Base-by-base conservation (phyloP, 2,113 vertebrate species). In the Ovibos moschatus region DNA sequence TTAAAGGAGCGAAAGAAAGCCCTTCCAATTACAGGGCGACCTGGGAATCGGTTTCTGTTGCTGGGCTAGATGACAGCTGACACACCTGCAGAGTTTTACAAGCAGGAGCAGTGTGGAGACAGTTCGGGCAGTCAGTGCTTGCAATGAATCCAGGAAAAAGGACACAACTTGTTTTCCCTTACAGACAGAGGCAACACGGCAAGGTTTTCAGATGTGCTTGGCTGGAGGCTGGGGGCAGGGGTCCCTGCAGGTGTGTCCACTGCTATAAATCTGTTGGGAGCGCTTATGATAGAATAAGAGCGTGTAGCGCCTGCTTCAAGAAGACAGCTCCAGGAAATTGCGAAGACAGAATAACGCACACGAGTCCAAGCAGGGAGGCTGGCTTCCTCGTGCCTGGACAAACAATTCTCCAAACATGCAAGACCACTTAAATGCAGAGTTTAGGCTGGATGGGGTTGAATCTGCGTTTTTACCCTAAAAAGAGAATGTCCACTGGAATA, bases 1-100 rank as follows among this genome's bases (percentile, higher is more conserved):
- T 98, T 98, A 95, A 98, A 98, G 94, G 93, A 94, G 86, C 33
- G 12, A 64, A 78, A 71, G 62, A 87, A 93, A 86, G 45, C 95
- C 87, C 76, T 2, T 64, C 36, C 98, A 95, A 98, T 97, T 94
- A 60, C 9, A 51, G 30, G 14, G 95, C 96, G 94, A 76, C 51
- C 91, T 57, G 21, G 51, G 40, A 87, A 78, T 79, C 23, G 25
- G 97, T 86, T 90, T 95, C 89, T 93, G 93, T 79, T n/a, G 95
- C 36, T 17, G 23, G 85, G 47, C 96, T 84, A 97, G n/a, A 96
- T 97, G 97, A 53, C 91, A 95, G 97, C 98, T 98, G 99, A 99
- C 99, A 99, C 99, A 99, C 99, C 99, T 99, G 99, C 98, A 60
- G 16, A n/a, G 16, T 81, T 97, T 97, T 90, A 98, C 76, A 78